Evolutionary conservation across 2,888 invertebrate genomes (phyloP), one percentile per base, ranked within the genome.

Genomic region (Lissonota sp.): DNA sequence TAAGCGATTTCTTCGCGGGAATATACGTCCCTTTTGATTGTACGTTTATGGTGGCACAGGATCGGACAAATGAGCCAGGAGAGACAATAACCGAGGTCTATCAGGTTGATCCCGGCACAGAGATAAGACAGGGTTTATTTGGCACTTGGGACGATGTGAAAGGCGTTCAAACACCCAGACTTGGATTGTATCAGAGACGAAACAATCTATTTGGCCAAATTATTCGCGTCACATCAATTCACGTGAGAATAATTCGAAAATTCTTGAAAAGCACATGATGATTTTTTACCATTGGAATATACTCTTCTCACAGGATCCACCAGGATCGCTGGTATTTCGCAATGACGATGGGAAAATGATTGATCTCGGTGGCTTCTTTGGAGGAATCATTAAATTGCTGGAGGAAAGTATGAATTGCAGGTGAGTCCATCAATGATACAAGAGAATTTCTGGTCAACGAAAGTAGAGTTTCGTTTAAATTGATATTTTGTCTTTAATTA

Each of bases 371-470:
- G 92, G 92, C 3, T 91, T 92, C 76, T 92, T 91, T 72, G 92
- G 92, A 1, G 89, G 90, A 6, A 84, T 92, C 6, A 79, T 92
- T 58, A 79, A 88, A 44, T 84, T 92, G 40, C 87, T 92, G 62
- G 67, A 89, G 53, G 85, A 91, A 42, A 88, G 86, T 72, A 86
- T 92, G 86, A 92, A 92, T 83, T 92, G 91, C 90, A 89, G 90
- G 92, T 92, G 80, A 91, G 91, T 84, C 66, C 26, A 26, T 26
- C 26, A 26, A 26, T 3, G 1, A 26, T 26, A 26, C 26, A 26
- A 26, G 26, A 26, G 26, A 26, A 26, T 1, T 26, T 3, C 26
- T 26, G 26, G 26, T 26, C 26, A 26, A 26, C 26, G 26, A 26
- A 26, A 26, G 1, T 26, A 26, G 26, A 3, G 26, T 26, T 26